These are phyloP conservation scores for Cinclus cinclus DNA, from an alignment of 2,113 vertebrate genomes.

Conservation along the genomic window DNA sequence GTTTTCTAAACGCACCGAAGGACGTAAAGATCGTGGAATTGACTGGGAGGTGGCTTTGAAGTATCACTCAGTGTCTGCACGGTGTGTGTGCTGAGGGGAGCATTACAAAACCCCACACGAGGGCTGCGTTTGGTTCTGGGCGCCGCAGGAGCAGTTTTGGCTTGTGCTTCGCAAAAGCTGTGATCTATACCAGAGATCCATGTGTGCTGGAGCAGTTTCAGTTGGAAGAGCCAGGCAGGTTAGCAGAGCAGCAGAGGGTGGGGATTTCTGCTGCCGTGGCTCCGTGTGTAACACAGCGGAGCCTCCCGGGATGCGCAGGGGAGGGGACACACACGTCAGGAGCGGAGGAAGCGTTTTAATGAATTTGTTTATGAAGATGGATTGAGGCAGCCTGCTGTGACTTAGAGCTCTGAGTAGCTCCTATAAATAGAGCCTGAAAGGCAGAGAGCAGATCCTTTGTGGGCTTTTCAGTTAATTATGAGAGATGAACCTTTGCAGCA, in stretches of 20 bases:
- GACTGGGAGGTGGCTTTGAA: neutral
- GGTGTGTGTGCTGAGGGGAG: neutral
- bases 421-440: constrained; percentile 65
- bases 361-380: constrained; percentile 48
- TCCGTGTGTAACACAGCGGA: neutral
- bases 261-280: neutral
- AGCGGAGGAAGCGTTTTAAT: constrained; percentile 4
- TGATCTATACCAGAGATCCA: rapidly evolving
- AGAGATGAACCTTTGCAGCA: constrained; percentile 39
- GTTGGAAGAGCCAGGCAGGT: neutral
- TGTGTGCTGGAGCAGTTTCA: neutral
- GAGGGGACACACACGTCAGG: neutral
- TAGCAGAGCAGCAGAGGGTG: neutral
- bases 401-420: constrained; percentile 20
- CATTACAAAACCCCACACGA: rapidly evolving
- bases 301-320: neutral
- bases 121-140: neutral
- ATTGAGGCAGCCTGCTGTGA: constrained; percentile 28
- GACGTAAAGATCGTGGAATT: neutral
- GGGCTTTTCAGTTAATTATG: constrained; percentile 65
- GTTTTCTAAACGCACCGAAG: neutral
- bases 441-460: constrained; percentile 11
- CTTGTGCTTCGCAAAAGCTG: neutral
- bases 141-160: neutral
- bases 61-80: neutral